Evolutionary conservation across 2,113 vertebrate species (phyloP).

Genomic region (Tympanuchus pallidicinctus): DNA sequence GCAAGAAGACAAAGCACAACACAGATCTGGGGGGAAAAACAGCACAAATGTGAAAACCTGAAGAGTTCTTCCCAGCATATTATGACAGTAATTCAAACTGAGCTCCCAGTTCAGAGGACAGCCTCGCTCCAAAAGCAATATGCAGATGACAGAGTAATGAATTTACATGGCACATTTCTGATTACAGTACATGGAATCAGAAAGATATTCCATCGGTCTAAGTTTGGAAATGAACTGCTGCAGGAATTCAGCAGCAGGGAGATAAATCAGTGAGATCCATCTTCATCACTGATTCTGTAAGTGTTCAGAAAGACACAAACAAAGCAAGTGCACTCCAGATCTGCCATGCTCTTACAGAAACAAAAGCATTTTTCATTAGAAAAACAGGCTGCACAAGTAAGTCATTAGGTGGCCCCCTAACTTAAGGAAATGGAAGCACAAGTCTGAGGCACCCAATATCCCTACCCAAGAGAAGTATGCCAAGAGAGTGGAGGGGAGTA

Average conservation of each 20-base stretch:
- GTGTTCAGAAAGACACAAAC: background rate
- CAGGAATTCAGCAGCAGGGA: background rate
- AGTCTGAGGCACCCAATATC: background rate
- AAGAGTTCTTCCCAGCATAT: background rate
- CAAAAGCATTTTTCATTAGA: background rate
- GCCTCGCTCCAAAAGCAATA: background rate
- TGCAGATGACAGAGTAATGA: background rate
- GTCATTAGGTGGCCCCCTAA: constrained; percentile 68
- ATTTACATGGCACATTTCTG: background rate
- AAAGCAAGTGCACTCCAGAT: background rate
- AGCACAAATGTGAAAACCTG: background rate
- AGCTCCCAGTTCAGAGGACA: constrained; percentile 33
- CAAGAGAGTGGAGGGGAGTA: background rate
- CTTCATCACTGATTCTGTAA: background rate
- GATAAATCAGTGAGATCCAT: background rate
- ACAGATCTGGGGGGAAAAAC: background rate
- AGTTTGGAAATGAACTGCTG: background rate
- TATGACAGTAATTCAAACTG: constrained; percentile 21
- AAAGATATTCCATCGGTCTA: background rate
- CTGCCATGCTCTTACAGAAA: background rate
- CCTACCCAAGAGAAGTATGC: background rate
- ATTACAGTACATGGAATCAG: background rate
- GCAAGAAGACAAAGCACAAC: constrained; percentile 10
- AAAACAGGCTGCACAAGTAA: background rate
- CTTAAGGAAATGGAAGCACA: constrained; percentile 3